phyloP scores from a whole-genome alignment of 1,140 invertebrate genomes.

The Brachionus rubens region DNA sequence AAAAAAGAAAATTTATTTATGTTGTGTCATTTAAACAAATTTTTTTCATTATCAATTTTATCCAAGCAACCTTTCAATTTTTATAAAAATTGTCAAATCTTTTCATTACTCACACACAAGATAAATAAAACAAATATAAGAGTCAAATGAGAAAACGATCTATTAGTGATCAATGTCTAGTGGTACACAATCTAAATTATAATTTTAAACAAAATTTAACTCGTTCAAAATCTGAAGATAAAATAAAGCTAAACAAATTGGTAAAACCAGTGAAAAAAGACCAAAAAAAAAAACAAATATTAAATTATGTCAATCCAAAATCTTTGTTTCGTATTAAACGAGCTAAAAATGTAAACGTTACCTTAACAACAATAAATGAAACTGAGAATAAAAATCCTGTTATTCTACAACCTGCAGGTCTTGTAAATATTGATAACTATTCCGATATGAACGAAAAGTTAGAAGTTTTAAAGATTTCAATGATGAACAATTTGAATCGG shows the following conservation, averaged over 20 bases:
- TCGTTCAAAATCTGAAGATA: not conserved
- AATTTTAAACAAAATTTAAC: slow-evolving; percentile 12
- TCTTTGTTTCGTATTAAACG: slow-evolving; percentile 12
- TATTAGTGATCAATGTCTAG: slow-evolving; percentile 32
- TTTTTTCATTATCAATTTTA: not conserved
- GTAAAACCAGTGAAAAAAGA: not conserved
- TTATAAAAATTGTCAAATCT: not conserved
- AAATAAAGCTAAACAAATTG: not conserved
- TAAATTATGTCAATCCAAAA: slow-evolving; percentile 2
- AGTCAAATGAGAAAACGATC: slow-evolving; percentile 28
- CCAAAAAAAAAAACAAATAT: not conserved
- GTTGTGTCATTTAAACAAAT: too few relatives aligned
- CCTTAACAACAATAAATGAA: not conserved
- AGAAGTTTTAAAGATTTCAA: not conserved
- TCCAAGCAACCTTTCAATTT: slow-evolving; percentile 14
- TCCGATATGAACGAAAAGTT: not conserved
- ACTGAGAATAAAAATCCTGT: not conserved
- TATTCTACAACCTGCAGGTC: slow-evolving; percentile 1
- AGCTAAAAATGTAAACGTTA: not conserved
- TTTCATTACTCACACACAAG: not conserved
- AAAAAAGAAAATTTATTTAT: too few relatives aligned
- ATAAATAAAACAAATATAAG: too few relatives aligned
- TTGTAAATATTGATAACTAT: slow-evolving; percentile 3
- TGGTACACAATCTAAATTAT: not conserved
- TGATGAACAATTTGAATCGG: slow-evolving; percentile 18